Conservation (phyloP, 37 sponge, comb jelly and placozoan genomes). For the Corticium candelabrum region DNA sequence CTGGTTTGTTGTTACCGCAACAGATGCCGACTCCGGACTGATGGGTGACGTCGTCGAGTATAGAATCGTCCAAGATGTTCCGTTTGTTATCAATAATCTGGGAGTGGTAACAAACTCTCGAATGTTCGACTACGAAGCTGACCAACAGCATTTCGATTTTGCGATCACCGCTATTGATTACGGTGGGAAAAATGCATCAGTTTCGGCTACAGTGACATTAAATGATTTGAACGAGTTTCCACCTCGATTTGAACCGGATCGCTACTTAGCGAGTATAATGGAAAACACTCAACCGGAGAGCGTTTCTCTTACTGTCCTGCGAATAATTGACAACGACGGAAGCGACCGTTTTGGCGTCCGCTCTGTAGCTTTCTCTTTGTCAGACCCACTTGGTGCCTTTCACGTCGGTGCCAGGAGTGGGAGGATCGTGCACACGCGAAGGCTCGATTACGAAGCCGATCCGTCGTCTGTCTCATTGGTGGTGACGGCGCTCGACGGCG, state of each 20-base stretch:
- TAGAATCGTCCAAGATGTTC: too few species aligned
- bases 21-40: too few species aligned
- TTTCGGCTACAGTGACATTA: neutral
- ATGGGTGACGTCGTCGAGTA: too few species aligned
- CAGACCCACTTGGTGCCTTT: neutral
- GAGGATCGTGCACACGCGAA: neutral
- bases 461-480: neutral
- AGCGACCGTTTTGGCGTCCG: neutral
- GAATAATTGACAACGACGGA: neutral
- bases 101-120: neutral
- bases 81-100: too few species aligned
- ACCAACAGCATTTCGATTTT: neutral
- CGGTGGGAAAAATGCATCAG: neutral
- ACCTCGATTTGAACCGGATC: neutral
- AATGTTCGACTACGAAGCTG: constrained; percentile 39
- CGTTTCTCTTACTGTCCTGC: too few species aligned
- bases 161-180: constrained; percentile 21
- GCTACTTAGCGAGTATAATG: neutral
- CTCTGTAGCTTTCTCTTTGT: neutral
- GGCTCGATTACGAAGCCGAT: neutral
- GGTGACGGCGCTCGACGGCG: neutral
- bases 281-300: neutral
- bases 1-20: too few species aligned
- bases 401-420: neutral
- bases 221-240: constrained; percentile 9